phyloP scores from a whole-genome alignment of 2,113 vertebrate species.

The Albula goreensis region DNA sequence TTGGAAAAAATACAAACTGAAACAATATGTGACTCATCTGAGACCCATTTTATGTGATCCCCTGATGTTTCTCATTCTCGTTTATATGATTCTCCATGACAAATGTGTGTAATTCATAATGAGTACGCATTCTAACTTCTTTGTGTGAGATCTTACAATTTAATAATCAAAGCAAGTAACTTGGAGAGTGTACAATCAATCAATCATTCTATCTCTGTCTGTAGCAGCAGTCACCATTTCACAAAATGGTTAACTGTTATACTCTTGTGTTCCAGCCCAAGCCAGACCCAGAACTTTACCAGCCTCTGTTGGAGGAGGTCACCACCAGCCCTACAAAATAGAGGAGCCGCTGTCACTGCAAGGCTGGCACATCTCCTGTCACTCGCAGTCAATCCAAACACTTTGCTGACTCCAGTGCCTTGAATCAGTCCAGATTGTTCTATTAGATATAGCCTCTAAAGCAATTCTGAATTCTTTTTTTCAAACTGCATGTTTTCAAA shows the following conservation, averaged over 20 bases:
- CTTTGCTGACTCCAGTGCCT: background rate
- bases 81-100: too few relatives aligned
- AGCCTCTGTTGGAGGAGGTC: constrained; percentile 51
- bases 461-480: background rate
- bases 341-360: background rate
- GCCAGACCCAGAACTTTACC: constrained; percentile 43
- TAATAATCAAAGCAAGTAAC: background rate
- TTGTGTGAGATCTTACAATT: background rate
- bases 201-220: background rate
- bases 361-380: background rate
- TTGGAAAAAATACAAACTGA: too few relatives aligned
- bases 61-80: too few relatives aligned
- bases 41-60: too few relatives aligned
- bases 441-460: background rate
- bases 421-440: background rate
- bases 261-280: constrained; percentile 31
- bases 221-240: background rate
- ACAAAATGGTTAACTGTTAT: background rate
- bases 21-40: too few relatives aligned
- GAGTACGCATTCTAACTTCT: background rate
- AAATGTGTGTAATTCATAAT: background rate
- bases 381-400: background rate
- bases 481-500: background rate
- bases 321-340: constrained; percentile 19
- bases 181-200: too few relatives aligned